Percentiles rank a stretch among this genome's conserved stretches.
Conservation (phyloP, 2,888 invertebrate species). For the Xestia xanthographa region DNA sequence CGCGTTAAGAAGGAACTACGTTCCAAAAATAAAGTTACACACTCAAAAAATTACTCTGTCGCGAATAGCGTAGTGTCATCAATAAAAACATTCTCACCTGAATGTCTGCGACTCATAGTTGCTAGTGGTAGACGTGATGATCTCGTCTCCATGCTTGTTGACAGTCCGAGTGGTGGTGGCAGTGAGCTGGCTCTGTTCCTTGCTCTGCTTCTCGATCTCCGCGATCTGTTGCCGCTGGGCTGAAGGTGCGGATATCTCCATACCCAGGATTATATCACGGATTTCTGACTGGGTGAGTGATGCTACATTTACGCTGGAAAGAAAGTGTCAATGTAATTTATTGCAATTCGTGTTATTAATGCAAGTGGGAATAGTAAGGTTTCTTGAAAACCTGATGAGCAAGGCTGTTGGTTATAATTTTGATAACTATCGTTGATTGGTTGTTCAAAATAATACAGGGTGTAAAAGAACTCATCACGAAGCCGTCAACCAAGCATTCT, state of each 20-base stretch:
- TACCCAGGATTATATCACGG: slow-evolving; percentile 99
- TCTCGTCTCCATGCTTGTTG: slow-evolving; percentile 99
- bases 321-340: not conserved
- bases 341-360: not conserved
- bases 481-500: no score
- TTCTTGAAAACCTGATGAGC: not conserved
- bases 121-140: slow-evolving; percentile 99
- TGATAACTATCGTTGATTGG: not conserved
- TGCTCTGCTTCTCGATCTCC: slow-evolving; percentile 99
- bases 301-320: slow-evolving; percentile 97
- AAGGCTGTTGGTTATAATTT: not conserved
- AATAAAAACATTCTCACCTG: slow-evolving; percentile 78
- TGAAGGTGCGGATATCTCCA: slow-evolving; percentile 99
- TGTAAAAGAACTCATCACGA: no score
- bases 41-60: not conserved
- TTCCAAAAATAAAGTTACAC: not conserved
- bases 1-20: no score
- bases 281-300: slow-evolving; percentile 99
- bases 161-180: slow-evolving; percentile 99
- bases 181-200: slow-evolving; percentile 99
- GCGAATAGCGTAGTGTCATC: no score
- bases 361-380: not conserved
- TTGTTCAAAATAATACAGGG: not conserved
- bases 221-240: slow-evolving; percentile 99
- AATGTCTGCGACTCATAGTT: slow-evolving; percentile 99